Percentiles rank a stretch among this genome's conserved stretches.
These are phyloP conservation scores for Sinocyclocheilus maitianheensis DNA, from an alignment of 2,113 vertebrate genomes.

Conservation along the genomic window DNA sequence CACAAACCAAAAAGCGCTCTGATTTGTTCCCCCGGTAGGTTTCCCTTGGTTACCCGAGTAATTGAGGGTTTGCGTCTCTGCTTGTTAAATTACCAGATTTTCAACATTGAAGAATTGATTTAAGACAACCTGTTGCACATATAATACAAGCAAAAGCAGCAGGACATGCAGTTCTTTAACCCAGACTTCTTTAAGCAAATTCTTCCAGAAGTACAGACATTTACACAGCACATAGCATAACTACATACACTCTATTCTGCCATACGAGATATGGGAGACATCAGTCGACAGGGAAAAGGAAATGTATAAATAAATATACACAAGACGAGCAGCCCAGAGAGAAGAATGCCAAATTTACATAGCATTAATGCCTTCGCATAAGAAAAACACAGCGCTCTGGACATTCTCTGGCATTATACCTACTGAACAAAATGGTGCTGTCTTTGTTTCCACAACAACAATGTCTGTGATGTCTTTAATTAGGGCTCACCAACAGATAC, in stretches of 20 bases:
- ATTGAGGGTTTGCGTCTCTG: slow-evolving; percentile 44
- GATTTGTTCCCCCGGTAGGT: slow-evolving; percentile 13
- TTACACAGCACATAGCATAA: slow-evolving; percentile 17
- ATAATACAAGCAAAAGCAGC: slow-evolving; percentile 35
- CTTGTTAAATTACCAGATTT: slow-evolving; percentile 45
- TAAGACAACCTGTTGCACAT: slow-evolving; percentile 17
- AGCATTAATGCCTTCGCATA: slow-evolving; percentile 36
- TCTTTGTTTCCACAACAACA: slow-evolving; percentile 33
- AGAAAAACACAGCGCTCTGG: background rate
- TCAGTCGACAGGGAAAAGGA: slow-evolving; percentile 5
- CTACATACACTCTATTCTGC: slow-evolving; percentile 2
- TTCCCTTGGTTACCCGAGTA: slow-evolving; percentile 56
- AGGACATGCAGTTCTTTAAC: background rate
- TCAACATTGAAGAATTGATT: slow-evolving; percentile 30
- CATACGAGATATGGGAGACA: slow-evolving; percentile 25
- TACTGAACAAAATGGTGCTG: slow-evolving; percentile 9
- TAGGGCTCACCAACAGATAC: slow-evolving; percentile 17
- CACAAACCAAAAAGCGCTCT: slow-evolving; percentile 42
- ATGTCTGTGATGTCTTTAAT: slow-evolving; percentile 16
- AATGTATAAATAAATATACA: slow-evolving; percentile 37
- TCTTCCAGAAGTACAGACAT: slow-evolving; percentile 9
- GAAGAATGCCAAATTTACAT: slow-evolving; percentile 38
- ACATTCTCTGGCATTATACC: slow-evolving; percentile 29
- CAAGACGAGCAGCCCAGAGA: slow-evolving; percentile 15
- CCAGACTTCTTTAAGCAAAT: background rate